These are phyloP conservation scores for Epinephelus fuscoguttatus DNA, from an alignment of 2,113 vertebrate genomes.

Conservation along the genomic window DNA sequence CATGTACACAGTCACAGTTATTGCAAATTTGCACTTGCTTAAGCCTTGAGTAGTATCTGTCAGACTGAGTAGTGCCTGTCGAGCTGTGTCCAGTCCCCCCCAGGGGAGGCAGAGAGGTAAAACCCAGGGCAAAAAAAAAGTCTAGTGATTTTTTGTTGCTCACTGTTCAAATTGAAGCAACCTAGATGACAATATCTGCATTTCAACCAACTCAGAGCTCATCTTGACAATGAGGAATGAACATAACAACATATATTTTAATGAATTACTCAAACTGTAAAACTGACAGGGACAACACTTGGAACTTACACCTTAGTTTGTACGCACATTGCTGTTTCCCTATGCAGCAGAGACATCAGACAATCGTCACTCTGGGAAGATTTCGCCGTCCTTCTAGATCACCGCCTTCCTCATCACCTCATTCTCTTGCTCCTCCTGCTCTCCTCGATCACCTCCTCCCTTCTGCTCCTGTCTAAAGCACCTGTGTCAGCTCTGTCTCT, in stretches of 20 bases:
- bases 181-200: not conserved
- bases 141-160: not conserved
- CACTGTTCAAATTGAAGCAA: not conserved
- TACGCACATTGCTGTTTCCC: not conserved
- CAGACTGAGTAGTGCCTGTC: not conserved
- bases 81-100: too few species aligned
- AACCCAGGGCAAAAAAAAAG: not conserved
- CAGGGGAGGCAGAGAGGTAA: not conserved
- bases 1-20: too few species aligned
- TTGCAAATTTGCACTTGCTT: too few species aligned
- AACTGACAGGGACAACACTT: not conserved
- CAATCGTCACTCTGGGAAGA: conserved; percentile 31
- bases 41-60: not conserved
- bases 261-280: not conserved
- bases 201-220: conserved; percentile 8
- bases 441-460: conserved; percentile 45
- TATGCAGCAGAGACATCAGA: not conserved
- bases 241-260: not conserved
- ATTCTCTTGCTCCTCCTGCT: conserved; percentile 26
- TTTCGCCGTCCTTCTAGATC: conserved; percentile 32
- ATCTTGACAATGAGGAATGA: not conserved
- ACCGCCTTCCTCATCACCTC: conserved; percentile 22
- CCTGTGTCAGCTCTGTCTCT: conserved; percentile 71
- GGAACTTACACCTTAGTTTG: conserved; percentile 1
- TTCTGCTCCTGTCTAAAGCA: conserved; percentile 62